Percentiles rank a stretch among this genome's conserved stretches.
phyloP scores from a whole-genome alignment of 2,113 vertebrate species.

The Cairina moschata region DNA sequence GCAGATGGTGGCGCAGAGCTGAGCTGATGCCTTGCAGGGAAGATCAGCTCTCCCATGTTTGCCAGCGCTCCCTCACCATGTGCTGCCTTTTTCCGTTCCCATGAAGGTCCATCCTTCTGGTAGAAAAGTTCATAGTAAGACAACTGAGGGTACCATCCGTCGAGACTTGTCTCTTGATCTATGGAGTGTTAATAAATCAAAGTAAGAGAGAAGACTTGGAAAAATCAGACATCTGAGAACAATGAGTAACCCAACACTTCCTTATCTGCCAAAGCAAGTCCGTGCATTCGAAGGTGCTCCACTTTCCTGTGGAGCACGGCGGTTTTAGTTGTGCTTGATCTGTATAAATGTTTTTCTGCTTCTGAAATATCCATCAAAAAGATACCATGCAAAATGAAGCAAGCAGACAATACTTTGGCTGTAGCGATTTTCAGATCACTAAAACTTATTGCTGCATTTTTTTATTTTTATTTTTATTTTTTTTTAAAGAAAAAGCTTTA shows the following conservation, averaged over 20 bases:
- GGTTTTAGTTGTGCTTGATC: background rate
- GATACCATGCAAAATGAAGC: background rate
- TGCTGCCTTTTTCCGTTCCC: conserved; percentile 30
- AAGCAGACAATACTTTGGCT: background rate
- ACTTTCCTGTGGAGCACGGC: background rate
- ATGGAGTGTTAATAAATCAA: conserved; percentile 48
- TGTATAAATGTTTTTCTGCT: background rate
- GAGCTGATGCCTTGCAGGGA: background rate
- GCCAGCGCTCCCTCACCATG: conserved; percentile 11
- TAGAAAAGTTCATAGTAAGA: conserved; percentile 29
- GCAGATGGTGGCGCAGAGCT: background rate
- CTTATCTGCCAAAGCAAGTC: conserved; percentile 11
- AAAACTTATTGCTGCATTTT: background rate
- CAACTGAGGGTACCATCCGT: background rate
- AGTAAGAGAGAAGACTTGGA: conserved; percentile 40
- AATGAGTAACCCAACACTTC: conserved; percentile 17
- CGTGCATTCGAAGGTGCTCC: background rate
- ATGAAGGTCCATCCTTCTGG: conserved; percentile 48
- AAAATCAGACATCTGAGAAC: conserved; percentile 24
- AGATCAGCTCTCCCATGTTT: background rate
- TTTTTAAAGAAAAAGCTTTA: background rate
- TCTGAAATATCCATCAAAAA: background rate
- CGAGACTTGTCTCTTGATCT: conserved; percentile 42
- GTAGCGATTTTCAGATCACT: background rate
- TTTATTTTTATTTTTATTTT: background rate